Percentiles rank a stretch among this genome's conserved stretches.
phyloP scores from a whole-genome alignment of 2,797 vertebrate species.

The Acanthopagrus latus region DNA sequence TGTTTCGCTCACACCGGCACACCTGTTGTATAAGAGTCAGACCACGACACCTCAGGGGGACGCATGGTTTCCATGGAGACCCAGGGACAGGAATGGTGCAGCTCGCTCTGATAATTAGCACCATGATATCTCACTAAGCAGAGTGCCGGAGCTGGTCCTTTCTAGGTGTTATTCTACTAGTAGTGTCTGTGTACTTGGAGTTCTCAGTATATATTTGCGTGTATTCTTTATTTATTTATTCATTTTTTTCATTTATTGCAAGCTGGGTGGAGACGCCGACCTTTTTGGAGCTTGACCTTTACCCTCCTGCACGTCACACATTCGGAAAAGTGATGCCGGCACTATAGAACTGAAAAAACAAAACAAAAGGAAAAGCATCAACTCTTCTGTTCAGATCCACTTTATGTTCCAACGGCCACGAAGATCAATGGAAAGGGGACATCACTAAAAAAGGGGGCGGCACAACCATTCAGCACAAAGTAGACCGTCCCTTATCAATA shows the following conservation, averaged over 20 bases:
- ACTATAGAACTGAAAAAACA: constrained; percentile 30
- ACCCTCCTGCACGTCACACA: constrained; percentile 16
- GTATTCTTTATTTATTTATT: not conserved
- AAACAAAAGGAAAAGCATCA: not conserved
- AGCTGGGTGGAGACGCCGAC: not conserved
- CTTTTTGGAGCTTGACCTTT: constrained; percentile 18
- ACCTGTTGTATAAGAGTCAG: constrained; percentile 49
- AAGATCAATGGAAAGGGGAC: constrained; percentile 66
- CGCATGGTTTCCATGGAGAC: constrained; percentile 77
- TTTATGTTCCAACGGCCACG: constrained; percentile 29
- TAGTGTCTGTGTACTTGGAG: not conserved
- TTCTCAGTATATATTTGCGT: constrained; percentile 1
- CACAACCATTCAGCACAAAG: constrained; percentile 39
- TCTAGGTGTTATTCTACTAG: not conserved
- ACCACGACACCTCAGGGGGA: constrained; percentile 38
- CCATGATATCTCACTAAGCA: constrained; percentile 54
- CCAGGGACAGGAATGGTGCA: constrained; percentile 28
- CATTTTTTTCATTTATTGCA: constrained; percentile 17
- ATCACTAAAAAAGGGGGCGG: constrained; percentile 71
- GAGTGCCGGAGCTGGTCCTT: constrained; percentile 29
- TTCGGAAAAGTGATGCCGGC: constrained; percentile 35
- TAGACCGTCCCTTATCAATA: constrained; percentile 53
- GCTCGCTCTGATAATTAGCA: constrained; percentile 56
- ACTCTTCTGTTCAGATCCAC: constrained; percentile 17
- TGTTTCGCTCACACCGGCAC: constrained; percentile 32